Evolutionary conservation across 2,888 invertebrate species (phyloP), one percentile per base, ranked within the genome.

Genomic region (Scelioninae gen. 2): DNA sequence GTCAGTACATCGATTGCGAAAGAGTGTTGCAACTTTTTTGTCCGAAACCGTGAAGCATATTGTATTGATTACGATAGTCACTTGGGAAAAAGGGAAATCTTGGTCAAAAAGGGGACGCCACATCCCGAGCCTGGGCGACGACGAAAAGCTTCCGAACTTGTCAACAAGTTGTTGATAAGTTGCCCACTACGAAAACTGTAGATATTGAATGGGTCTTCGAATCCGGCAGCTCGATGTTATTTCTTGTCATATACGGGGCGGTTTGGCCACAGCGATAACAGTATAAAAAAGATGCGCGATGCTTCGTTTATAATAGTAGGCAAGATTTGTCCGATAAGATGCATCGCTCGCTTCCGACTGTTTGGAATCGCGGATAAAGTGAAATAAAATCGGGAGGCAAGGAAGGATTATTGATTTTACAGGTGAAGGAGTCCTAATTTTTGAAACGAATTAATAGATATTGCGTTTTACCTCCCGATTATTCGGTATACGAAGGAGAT

Each of bases 121-220:
- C n/a, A n/a, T n/a, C n/a, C n/a, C n/a, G n/a, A n/a, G n/a, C n/a
- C n/a, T n/a, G n/a, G n/a, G 33, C 35, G 41, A 31, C 58, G 65
- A 64, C 39, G 37, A 35, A n/a, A 60, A 46, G 55, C 55, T 67
- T 67, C 28, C 50, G 53, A 22, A 45, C 65, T 55, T 55, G 67
- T 72, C 61, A 72, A 72, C 72, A 72, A 72, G 67, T 72, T 72
- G 72, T 72, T 72, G 72, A 67, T 60, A 72, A 65, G 61, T 72
- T 61, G 60, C 55, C 65, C 55, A 50, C 25, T 55, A 55, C 60
- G 57, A 48, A 72, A 65, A 43, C 48, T 53, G 28, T n/a, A 50
- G 33, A 65, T 67, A 46, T 31, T 35, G 22, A 67, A 37, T 18
- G 52, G 33, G 33, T 61, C 39, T 45, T 41, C 28, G 4, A 43